Evolutionary conservation across 1,140 invertebrate species (phyloP).

Genomic region (Drosophila pachea): DNA sequence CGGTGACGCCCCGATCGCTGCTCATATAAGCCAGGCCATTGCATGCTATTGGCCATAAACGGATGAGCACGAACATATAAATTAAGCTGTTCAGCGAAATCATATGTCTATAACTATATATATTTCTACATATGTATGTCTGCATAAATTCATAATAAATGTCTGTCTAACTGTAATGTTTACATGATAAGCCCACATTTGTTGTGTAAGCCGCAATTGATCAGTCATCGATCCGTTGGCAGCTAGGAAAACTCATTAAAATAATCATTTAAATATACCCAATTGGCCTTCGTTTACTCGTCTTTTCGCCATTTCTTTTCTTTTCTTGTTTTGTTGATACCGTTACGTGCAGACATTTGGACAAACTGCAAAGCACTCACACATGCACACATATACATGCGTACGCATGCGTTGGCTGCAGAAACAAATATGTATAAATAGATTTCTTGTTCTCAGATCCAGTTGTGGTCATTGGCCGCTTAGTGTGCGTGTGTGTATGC

Average conservation of each 20-base stretch:
- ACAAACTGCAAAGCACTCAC: background rate
- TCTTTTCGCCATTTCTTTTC: background rate
- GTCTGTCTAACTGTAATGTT: background rate
- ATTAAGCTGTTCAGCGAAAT: constrained; percentile 19
- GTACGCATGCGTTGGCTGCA: background rate
- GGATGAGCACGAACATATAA: constrained; percentile 31
- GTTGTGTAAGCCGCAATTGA: no score
- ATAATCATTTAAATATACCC: no score
- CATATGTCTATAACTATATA: background rate
- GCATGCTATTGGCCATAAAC: constrained; percentile 32
- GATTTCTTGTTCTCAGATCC: constrained; percentile 10
- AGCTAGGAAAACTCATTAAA: no score
- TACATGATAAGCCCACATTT: background rate
- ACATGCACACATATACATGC: background rate
- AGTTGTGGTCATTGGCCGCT: constrained; percentile 15
- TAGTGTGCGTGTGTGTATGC: background rate
- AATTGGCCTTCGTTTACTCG: no score
- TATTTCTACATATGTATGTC: no score
- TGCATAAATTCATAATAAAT: background rate
- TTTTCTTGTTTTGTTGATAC: background rate
- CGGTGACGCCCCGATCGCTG: constrained; percentile 23
- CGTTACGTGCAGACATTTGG: constrained; percentile 1
- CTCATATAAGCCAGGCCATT: constrained; percentile 18
- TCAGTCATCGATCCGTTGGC: no score
- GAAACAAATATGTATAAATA: background rate